Base-by-base conservation (phyloP, 1,140 invertebrate species). In the Diabrotica undecimpunctata region DNA sequence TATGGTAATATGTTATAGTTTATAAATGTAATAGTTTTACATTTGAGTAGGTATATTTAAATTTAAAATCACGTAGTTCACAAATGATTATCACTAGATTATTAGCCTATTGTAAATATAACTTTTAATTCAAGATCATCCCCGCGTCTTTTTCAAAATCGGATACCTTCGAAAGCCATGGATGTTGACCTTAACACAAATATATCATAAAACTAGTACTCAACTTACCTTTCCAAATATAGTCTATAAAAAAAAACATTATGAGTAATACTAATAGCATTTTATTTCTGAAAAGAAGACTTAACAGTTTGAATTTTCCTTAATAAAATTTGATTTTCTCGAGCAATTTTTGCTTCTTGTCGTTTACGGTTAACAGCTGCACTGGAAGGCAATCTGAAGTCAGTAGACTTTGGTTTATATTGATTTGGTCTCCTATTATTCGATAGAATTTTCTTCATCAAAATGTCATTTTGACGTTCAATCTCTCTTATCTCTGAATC, bases 311-410 rank as follows among this genome's bases (percentile, higher is more conserved):
- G 71, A 51, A 75, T 73, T 68, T 72, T 73, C 39, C 65, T 61
- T 50, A 74, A 61, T 53, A 75, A 64, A 64, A 75, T 74, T 66
- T 75, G 61, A 66, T 75, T 75, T 35, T 73, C 68, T 39, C 64
- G 54, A 54, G 72, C 70, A 56, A 75, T 75, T 67, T 74, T 65
- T 61, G 61, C 54, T 62, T 75, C 70, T 41, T 68, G 68, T 35
- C 66, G 68, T 62, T 62, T 62, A 39, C 72, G 54, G 62, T 74
- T 74, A 11, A 74, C 66, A 4, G 68, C 66, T 55, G 66, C 65
- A 61, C 67, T 70, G 11, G 65, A 61, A 9, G 66, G 46, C 62
- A 66, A 71, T 50, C 54, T 68, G 0, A 51, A n/a, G 5, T 61
- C 12, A 10, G 38, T 41, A 41, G 61, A 25, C 36, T 57, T 51